Percentiles rank a stretch among this genome's conserved stretches.
Conservation (phyloP, 1,140 invertebrate genomes). For the Muscidifurax raptorellus region DNA sequence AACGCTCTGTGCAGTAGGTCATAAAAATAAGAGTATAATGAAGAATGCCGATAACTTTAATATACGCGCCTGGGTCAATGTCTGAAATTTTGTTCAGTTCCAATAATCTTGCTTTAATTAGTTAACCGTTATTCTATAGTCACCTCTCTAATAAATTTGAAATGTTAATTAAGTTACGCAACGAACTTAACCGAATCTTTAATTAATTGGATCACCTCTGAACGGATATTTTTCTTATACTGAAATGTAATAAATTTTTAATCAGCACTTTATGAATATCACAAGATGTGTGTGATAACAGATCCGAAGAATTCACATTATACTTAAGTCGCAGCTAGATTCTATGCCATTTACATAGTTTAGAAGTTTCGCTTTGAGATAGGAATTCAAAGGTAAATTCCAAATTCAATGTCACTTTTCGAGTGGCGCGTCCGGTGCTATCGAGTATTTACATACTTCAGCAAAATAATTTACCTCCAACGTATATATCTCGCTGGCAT, state of each 20-base stretch:
- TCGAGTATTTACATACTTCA: neutral
- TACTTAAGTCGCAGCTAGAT: neutral
- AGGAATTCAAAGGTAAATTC: slow-evolving; percentile 15
- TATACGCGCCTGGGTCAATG: neutral
- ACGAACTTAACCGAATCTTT: too few species aligned
- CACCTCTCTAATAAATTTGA: too few species aligned
- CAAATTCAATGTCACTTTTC: slow-evolving; percentile 7
- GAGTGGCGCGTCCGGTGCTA: too few species aligned
- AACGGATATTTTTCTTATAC: too few species aligned
- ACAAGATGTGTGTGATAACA: neutral
- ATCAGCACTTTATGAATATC: neutral
- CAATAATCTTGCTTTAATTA: neutral
- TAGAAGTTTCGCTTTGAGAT: slow-evolving; percentile 1
- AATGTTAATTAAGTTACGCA: too few species aligned
- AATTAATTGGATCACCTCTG: too few species aligned
- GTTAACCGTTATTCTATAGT: too few species aligned
- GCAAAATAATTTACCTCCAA: slow-evolving; percentile 9
- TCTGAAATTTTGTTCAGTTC: neutral
- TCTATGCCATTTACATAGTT: neutral
- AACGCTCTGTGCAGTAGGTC: neutral
- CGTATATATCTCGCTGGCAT: neutral
- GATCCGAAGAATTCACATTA: neutral
- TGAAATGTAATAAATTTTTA: too few species aligned
- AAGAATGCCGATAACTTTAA: neutral
- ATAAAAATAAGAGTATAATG: neutral